Evolutionary conservation across 2,113 vertebrate species (phyloP).

Genomic region (Sander lucioperca): DNA sequence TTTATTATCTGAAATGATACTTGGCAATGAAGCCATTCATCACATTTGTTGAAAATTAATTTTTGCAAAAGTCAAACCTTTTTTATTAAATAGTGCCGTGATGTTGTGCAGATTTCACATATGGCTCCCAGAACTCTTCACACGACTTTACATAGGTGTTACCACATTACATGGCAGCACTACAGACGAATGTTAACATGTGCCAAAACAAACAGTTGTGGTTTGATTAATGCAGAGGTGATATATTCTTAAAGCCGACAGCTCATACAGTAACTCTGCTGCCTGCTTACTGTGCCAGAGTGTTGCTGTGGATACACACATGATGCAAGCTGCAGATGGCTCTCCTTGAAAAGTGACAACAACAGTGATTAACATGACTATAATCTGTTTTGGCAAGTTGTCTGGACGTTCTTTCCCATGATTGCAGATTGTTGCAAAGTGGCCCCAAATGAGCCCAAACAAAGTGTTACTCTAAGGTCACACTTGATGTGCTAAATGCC

Average conservation of each 20-base stretch:
- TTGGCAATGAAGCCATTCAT: slow-evolving; percentile 65
- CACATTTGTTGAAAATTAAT: slow-evolving; percentile 76
- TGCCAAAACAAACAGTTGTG: slow-evolving; percentile 66
- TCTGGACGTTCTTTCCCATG: not conserved
- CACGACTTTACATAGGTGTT: slow-evolving; percentile 70
- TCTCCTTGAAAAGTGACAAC: slow-evolving; percentile 15
- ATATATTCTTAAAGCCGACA: slow-evolving; percentile 54
- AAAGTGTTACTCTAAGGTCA: not conserved
- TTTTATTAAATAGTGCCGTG: slow-evolving; percentile 50
- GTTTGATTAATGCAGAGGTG: slow-evolving; percentile 70
- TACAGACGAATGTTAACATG: slow-evolving; percentile 21
- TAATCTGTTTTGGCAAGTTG: slow-evolving; percentile 1
- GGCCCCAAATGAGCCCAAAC: not conserved
- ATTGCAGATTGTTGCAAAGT: not conserved
- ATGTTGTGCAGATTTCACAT: slow-evolving; percentile 73
- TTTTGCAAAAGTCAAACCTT: slow-evolving; percentile 60
- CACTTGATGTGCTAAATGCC: not conserved
- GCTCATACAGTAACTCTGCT: slow-evolving; percentile 16
- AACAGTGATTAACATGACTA: slow-evolving; percentile 2
- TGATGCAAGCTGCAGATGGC: slow-evolving; percentile 37
- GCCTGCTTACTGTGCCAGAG: slow-evolving; percentile 25
- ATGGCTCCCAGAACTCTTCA: slow-evolving; percentile 66
- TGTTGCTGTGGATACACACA: slow-evolving; percentile 11
- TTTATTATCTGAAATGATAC: slow-evolving; percentile 75
- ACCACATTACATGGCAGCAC: slow-evolving; percentile 71